Conservation (phyloP, 1,140 invertebrate genomes). For the Hetaerina americana region DNA sequence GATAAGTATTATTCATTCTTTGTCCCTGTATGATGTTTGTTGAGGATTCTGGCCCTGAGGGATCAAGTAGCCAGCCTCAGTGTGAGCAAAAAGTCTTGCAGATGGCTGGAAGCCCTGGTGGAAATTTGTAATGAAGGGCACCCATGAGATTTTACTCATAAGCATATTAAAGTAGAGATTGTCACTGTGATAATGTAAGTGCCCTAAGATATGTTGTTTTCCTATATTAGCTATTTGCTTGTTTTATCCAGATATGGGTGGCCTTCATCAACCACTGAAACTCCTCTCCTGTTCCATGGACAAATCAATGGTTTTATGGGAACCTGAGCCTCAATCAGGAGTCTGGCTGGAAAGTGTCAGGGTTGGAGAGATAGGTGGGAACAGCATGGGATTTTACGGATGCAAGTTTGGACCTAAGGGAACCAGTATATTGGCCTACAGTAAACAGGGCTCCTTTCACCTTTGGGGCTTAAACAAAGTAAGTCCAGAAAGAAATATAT, state of each 20-base stretch:
- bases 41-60: neutral
- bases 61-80: constrained; percentile 1
- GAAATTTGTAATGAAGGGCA: too few species aligned
- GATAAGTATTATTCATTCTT: constrained; percentile 9
- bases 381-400: constrained; percentile 84
- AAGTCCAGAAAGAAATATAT: constrained; percentile 13
- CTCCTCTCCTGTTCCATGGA: constrained; percentile 87
- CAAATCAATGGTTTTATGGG: constrained; percentile 89
- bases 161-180: too few species aligned
- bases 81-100: constrained; percentile 9
- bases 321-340: constrained; percentile 39
- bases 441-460: constrained; percentile 87
- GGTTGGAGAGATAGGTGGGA: constrained; percentile 84
- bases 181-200: too few species aligned
- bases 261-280: constrained; percentile 27
- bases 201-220: too few species aligned
- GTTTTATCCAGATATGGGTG: too few species aligned
- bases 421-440: constrained; percentile 62
- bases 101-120: neutral
- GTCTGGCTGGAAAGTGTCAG: constrained; percentile 73
- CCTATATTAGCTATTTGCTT: too few species aligned
- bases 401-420: constrained; percentile 63
- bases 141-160: too few species aligned
- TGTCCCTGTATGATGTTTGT: constrained; percentile 9
- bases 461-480: constrained; percentile 61